Evolutionary conservation across 2,888 invertebrate species (phyloP).

Genomic region (Philaethria dido): DNA sequence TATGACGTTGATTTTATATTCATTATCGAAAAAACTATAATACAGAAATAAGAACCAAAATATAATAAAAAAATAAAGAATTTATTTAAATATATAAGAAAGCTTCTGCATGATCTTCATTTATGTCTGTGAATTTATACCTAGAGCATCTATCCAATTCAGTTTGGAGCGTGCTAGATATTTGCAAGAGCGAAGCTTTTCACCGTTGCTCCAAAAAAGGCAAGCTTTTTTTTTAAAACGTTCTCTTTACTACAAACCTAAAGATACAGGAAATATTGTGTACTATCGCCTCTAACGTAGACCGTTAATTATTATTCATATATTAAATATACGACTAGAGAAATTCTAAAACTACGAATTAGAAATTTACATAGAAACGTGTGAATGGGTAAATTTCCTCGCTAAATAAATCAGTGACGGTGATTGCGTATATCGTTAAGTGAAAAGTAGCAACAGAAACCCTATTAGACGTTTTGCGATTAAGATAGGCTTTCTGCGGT

Average conservation of each 20-base stretch:
- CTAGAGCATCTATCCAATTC: not conserved
- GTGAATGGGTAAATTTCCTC: conserved; percentile 45
- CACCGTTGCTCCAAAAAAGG: not conserved
- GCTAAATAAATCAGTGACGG: conserved; percentile 46
- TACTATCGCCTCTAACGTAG: conserved; percentile 33
- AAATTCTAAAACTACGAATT: conserved; percentile 48
- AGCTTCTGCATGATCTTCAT: not conserved
- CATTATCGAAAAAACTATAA: conserved; percentile 5
- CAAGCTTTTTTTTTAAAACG: not conserved
- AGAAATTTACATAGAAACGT: conserved; percentile 51
- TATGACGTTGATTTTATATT: conserved; percentile 12
- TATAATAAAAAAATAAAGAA: not conserved
- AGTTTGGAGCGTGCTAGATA: conserved; percentile 5
- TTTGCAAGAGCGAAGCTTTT: conserved; percentile 1
- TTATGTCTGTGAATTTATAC: not conserved
- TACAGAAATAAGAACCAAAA: not conserved
- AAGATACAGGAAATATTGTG: conserved; percentile 4
- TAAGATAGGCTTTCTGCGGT: conserved; percentile 43
- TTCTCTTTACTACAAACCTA: not conserved
- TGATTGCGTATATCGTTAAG: conserved; percentile 48
- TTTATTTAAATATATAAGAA: not conserved
- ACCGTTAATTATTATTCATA: conserved; percentile 34
- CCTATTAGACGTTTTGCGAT: conserved; percentile 43
- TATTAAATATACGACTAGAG: conserved; percentile 45
- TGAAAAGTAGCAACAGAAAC: conserved; percentile 43